Base-by-base conservation (phyloP, 2,888 invertebrate genomes). In the Zygogramma bicolorata region DNA sequence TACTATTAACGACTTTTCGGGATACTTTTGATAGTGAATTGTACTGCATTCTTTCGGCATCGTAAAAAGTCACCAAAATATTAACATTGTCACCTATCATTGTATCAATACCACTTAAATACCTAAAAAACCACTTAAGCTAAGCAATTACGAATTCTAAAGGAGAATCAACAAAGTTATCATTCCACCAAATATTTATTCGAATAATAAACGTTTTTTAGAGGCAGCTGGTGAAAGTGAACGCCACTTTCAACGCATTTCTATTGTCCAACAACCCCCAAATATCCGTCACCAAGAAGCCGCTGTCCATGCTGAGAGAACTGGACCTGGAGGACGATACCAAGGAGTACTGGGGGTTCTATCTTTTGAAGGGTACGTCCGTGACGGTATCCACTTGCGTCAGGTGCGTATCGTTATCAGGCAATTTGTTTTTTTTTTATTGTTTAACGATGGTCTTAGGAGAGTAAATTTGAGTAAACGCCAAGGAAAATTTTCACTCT, bases 291-390 rank as follows among this genome's bases (percentile, higher is more conserved):
- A 89, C 91, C 58, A 86, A 90, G 53, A 89, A 91, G 34, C 90
- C 90, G 0, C 89, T 93, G n/a, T 89, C 91, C 5, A 93, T 94
- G 92, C 91, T 91, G 1, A 88, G 94, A 49, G 90, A 92, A 75
- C 86, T 94, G 76, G 88, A 90, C 59, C 86, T 95, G n/a, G 91
- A 92, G 70, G 94, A 94, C 79, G 94, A 94, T 79, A 93, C 93
- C 89, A 94, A 94, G 85, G 94, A 94, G 83, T 94, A 94, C 84
- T 94, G 94, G 94, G 94, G 94, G 1, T 95, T 94, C 85, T 94
- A 94, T 82, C 87, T 95, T 49, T 88, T 94, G 20, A 90, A 91
- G 76, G 94, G 94, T 0, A 93, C 94, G 1, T 89, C 90, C 0
- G 93, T 94, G 5, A 93, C 93, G 0, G 92, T 95, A 0, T 92